phyloP scores from a whole-genome alignment of 2,888 invertebrate genomes.

The Quadriops clusia region DNA sequence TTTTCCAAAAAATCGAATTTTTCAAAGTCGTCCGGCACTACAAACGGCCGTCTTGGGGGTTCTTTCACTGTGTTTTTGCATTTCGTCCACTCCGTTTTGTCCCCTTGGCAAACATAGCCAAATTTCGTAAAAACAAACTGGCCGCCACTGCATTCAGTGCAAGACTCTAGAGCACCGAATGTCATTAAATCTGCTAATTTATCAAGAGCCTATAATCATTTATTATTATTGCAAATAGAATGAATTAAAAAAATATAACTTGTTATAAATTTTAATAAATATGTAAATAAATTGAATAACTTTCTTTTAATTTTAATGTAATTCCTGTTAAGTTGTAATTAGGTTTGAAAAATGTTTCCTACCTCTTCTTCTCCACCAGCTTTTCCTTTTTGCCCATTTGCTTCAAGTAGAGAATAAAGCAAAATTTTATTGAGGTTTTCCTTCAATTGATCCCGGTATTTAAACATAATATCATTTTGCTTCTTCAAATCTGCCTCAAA shows the following conservation, averaged over 20 bases:
- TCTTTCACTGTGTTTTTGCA: constrained; percentile 61
- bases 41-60: constrained; percentile 61
- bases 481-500: constrained; percentile 28
- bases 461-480: constrained; percentile 62
- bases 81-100: constrained; percentile 80
- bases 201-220: constrained; percentile 53
- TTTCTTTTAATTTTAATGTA: neutral
- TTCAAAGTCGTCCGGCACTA: constrained; percentile 50
- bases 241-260: no score
- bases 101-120: constrained; percentile 69
- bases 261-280: neutral
- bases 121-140: constrained; percentile 56
- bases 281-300: neutral
- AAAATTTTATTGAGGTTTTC: constrained; percentile 48
- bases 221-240: neutral
- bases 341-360: constrained; percentile 20
- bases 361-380: constrained; percentile 57
- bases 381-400: constrained; percentile 62
- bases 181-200: constrained; percentile 71
- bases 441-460: constrained; percentile 50
- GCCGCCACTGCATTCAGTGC: constrained; percentile 65
- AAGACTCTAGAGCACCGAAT: constrained; percentile 73
- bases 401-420: constrained; percentile 50
- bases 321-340: neutral
- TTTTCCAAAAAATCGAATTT: constrained; percentile 44